Base-by-base conservation (phyloP, 2,888 invertebrate genomes). In the Hylaea fasciaria region DNA sequence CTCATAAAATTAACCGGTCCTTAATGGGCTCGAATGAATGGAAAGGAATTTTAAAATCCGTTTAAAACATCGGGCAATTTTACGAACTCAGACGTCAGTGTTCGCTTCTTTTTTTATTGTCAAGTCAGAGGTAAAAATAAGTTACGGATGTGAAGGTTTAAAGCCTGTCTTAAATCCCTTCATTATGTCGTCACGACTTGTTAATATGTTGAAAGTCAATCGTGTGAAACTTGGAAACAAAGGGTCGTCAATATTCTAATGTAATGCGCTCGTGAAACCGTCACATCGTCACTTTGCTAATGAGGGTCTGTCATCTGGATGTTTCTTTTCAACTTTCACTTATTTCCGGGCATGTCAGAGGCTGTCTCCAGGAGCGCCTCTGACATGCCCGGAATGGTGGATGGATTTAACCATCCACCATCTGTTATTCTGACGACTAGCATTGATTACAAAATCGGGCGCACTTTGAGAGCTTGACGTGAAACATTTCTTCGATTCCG, bases 221-320 rank as follows among this genome's bases (percentile, higher is more conserved):
- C 86, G 87, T 89, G 88, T 83, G 87, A 89, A 85, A 74, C 72
- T 74, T 70, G 64, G 76, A 75, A 77, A 82, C 77, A 72, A 73
- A 76, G 76, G 75, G 71, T 76, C 70, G 71, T 81, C 77, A 64
- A 49, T 78, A 77, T 81, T 81, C 86, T 81, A 75, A 77, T 83
- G 69, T 73, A 81, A 81, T 68, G 74, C 71, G 76, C 76, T 83
- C 77, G 80, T 79, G 80, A 80, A 82, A 77, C 81, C 82, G 85
- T 89, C 88, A 83, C 80, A 81, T 89, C 87, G 82, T 87, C 90
- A 89, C 88, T 75, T 76, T 73, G 72, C 80, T 91, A 91, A 91
- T 91, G 85, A 87, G 83, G 78, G 79, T 86, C 84, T 86, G 88
- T 91, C 91, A 83, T 83, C 89, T 78, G 65, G 70, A 62, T 83